Base-by-base conservation (phyloP, 1,140 invertebrate genomes). In the Leptopilina clavipes region DNA sequence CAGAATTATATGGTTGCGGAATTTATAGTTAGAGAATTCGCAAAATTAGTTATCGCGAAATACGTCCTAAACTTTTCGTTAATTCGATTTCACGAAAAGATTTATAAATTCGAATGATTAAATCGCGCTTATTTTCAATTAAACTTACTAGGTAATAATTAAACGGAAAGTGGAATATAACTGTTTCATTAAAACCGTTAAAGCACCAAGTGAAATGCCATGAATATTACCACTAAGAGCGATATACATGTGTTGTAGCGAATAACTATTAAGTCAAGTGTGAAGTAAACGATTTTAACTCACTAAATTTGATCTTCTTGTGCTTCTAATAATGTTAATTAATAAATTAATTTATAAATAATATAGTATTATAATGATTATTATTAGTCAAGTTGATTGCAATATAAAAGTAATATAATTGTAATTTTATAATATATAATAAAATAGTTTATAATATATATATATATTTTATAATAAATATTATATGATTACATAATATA, bases 41-140 rank as follows among this genome's bases (percentile, higher is more conserved):
- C 48, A 7, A 52, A 52, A 52, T 52, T 52, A 52, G 48, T 52
- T 17, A 52, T 52, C n/a, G n/a, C n/a, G 48, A 1, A 31, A 37
- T 31, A 3, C 12, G 25, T 5, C 25, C 10, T 31, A 65, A 65
- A 65, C 48, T 52, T 52, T n/a, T 52, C 14, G 48, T 52, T 52
- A 52, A 52, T 52, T 52, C n/a, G 59, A 65, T 25, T 8, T 31
- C n/a, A 8, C 11, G 12, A 31, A 31, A 65, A 25, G 25, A 31
- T 12, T 22, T 65, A 31, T 31, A 22, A 25, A 65, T 65, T 31
- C 14, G 22, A 22, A n/a, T n/a, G 59, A 65, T 65, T 65, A 65
- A 65, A 31, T 65, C 59, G 19, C 25, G 22, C 59, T 65, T 65
- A 65, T 65, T 12, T 31, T 31, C 59, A 65, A 31, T 65, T 6